Base-by-base conservation (phyloP, 30 jellyfish, hydroid and myxozoan species). In the Morbakka virulenta region DNA sequence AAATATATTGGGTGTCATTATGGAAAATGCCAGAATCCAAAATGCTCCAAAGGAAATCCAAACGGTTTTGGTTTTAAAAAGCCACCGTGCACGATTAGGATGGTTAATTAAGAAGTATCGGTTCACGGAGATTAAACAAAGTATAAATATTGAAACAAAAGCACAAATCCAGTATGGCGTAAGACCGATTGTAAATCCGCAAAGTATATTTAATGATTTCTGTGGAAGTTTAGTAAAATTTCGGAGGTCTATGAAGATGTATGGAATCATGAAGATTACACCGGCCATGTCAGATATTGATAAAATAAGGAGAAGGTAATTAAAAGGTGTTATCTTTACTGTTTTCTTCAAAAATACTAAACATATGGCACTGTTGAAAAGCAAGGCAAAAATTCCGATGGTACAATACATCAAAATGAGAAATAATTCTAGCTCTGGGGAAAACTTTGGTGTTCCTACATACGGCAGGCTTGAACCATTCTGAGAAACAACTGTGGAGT, bases 181-280 rank as follows among this genome's bases (percentile, higher is more conserved):
- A 75, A 85, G 91, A 0, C 98, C 98, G 81, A 85, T 94, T 17
- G 91, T 74, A 2, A 91, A 2, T 3, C 87, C 89, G 72, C 98
- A 91, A 1, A 84, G 50, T 22, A 52, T 28, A 49, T 79, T 86
- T 23, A 92, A 89, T 13, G 79, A 52, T 3, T 22, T 49, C 20
- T 72, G 76, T 3, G 67, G 13, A 17, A 41, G 13, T 76, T 95
- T 86, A 1, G 95, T 81, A 27, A 91, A 32, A 48, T 78, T 52
- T 33, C 78, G 79, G 32, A 83, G 52, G 27, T 85, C 81, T 24
- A 91, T 28, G 64, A 83, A 91, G 2, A 91, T 87, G 67, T 84
- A 91, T 4, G 96, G 95, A 82, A 81, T 82, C 13, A 91, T 69
- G 0, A 89, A 69, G 12, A 91, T 20, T 34, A 69, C 89, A 1